Evolutionary conservation across 2,113 vertebrate genomes (phyloP), one percentile per base, ranked within the genome.

Genomic region (Thamnophis sirtalis): DNA sequence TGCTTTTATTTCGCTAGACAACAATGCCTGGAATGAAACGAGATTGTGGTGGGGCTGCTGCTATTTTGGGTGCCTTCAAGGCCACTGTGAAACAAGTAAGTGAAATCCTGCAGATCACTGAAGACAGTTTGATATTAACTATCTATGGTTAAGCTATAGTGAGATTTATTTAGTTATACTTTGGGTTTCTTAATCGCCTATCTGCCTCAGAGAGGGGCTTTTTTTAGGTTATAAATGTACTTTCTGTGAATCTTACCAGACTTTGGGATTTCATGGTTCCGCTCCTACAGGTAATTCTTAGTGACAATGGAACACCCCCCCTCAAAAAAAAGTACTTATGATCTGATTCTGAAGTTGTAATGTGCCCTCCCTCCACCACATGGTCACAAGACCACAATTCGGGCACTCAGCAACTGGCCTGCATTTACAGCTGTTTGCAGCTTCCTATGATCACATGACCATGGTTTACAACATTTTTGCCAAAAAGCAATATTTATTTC

Each of bases 21-120:
- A 98, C 99, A 91, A 99, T 99, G 99, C 99, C 99, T 0, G 99
- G 99, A 49, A 99, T 99, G 99, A 99, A 99, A 96, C 97, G 99
- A 95, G 99, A 99, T 95, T 99, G 99, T 89, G 99, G 99, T 58
- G 99, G 99, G 50, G 99, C 99, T 0, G 99, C 99, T 9, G 99
- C 99, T 89, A 96, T 99, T 95, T 96, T 99, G 95, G 99, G 99
- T 96, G 99, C 99, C 91, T 99, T 99, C 97, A 98, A 97, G 97
- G 99, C 98, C 1, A 97, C 99, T 21, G 94, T 99, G 92, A 99
- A 99, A 95, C 99, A 98, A 98, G 99, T 99, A 92, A 97, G 97
- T 96, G 89, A 8, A 88, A 50, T 60, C 50, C 26, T 86, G 43
- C 1, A 5, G 7, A 33, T 86, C 28, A 9, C 38, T 9, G 17